A percentile compares a stretch with the other conserved stretches of the same genome.
These are phyloP conservation scores for Hycleus cichorii DNA, from an alignment of 1,140 invertebrate species.

Conservation along the genomic window DNA sequence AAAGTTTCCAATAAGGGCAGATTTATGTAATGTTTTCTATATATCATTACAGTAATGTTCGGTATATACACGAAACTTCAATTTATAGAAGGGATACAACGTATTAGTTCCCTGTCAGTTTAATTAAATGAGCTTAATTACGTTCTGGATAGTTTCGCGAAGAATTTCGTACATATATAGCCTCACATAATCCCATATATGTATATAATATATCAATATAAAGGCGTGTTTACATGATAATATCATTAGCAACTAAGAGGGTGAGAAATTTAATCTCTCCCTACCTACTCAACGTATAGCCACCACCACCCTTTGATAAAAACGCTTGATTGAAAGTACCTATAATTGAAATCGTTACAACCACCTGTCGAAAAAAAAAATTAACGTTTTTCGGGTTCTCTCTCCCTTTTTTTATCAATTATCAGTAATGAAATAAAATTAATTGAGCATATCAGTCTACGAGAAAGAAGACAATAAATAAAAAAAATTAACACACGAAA, in stretches of 20 bases:
- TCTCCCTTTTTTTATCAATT: too few relatives aligned
- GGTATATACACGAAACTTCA: conserved; percentile 33
- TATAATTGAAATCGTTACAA: too few relatives aligned
- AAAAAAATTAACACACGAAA: too few relatives aligned
- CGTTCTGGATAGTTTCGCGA: conserved; percentile 33
- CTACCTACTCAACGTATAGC: too few relatives aligned
- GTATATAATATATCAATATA: too few relatives aligned
- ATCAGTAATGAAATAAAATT: too few relatives aligned
- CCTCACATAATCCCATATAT: neutral
- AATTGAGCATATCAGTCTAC: too few relatives aligned
- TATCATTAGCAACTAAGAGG: conserved; percentile 18
- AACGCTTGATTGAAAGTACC: too few relatives aligned
- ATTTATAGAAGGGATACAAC: conserved; percentile 28
- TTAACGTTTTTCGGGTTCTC: too few relatives aligned
- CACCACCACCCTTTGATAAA: too few relatives aligned
- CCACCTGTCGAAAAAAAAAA: too few relatives aligned
- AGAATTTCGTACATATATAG: conserved; percentile 29
- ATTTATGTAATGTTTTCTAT: conserved; percentile 20
- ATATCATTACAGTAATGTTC: conserved; percentile 26
- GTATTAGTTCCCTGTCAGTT: conserved; percentile 32
- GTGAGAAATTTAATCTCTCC: neutral
- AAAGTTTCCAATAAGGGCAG: conserved; percentile 25
- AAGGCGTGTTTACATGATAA: conserved; percentile 19
- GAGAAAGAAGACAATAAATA: too few relatives aligned
- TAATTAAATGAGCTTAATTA: conserved; percentile 38